Evolutionary conservation across 2,888 invertebrate species (phyloP), one percentile per base, ranked within the genome.

Genomic region (Protophormia terraenovae): DNA sequence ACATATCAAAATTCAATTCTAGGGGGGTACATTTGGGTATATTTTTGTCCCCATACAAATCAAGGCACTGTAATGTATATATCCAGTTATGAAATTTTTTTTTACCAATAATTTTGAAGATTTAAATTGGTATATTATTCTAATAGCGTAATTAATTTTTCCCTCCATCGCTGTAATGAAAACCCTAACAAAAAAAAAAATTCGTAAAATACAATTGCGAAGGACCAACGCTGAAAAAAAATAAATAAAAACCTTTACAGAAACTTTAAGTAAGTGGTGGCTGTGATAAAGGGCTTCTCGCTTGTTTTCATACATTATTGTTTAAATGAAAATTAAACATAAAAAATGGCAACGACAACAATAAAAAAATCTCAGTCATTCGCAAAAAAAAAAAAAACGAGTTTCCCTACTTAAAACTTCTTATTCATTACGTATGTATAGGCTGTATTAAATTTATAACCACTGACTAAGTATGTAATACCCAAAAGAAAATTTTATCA

Each of bases 231-330:
- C 12, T 10, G 7, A 10, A 7, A 41, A 41, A 41, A 41, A 41
- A 32, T 3, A 32, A 32, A 32, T 32, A 32, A 41, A 41, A 14
- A 41, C n/a, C 41, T 41, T 41, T 12, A 47, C n/a, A 35, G 16
- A 64, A 38, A 45, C 69, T 35, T 60, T 41, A 80, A 76, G 69
- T 73, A 77, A 85, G 81, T 85, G 78, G 78, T 78, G 78, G 69
- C 78, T 85, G 78, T 85, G 81, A 85, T 85, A 85, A 85, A 85
- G 85, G 82, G 85, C 81, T 82, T 82, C 85, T 85, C 85, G 85
- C 85, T 85, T 75, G 53, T 82, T 82, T 85, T 85, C 78, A 71
- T 82, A 82, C 82, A 82, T 85, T 78, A 85, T 85, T 82, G 72
- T 77, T 77, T 82, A 77, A 80, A 81, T 72, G 58, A 81, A 84